These are phyloP conservation scores for Balearica regulorum DNA, from an alignment of 2,797 vertebrate genomes.

Conservation along the genomic window DNA sequence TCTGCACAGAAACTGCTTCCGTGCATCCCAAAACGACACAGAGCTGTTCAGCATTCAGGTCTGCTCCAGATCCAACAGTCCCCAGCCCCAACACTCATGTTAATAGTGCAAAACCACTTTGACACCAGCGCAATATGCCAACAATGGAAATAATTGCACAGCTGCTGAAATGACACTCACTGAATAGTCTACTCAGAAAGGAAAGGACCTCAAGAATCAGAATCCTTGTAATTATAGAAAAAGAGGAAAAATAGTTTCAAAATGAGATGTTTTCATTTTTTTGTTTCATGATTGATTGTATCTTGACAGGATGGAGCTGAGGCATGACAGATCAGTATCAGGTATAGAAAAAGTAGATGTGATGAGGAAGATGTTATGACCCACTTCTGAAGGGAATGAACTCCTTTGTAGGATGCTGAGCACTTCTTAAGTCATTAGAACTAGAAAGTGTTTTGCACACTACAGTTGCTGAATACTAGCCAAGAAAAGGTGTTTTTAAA, in stretches of 20 bases:
- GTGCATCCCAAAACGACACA: neutral
- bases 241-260: neutral
- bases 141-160: neutral
- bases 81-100: neutral
- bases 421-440: neutral
- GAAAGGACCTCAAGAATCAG: neutral
- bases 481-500: neutral
- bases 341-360: neutral
- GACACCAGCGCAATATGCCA: neutral
- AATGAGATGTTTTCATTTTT: neutral
- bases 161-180: neutral
- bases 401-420: neutral
- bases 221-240: neutral
- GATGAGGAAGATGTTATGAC: neutral
- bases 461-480: neutral
- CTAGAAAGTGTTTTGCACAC: neutral
- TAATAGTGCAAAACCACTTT: neutral
- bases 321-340: neutral
- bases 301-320: neutral
- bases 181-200: neutral
- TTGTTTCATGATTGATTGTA: neutral
- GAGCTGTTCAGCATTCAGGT: neutral
- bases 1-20: neutral
- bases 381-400: neutral
- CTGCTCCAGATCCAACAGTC: neutral